These are phyloP conservation scores for Tineola bisselliella DNA, from an alignment of 2,888 invertebrate genomes.

Conservation along the genomic window DNA sequence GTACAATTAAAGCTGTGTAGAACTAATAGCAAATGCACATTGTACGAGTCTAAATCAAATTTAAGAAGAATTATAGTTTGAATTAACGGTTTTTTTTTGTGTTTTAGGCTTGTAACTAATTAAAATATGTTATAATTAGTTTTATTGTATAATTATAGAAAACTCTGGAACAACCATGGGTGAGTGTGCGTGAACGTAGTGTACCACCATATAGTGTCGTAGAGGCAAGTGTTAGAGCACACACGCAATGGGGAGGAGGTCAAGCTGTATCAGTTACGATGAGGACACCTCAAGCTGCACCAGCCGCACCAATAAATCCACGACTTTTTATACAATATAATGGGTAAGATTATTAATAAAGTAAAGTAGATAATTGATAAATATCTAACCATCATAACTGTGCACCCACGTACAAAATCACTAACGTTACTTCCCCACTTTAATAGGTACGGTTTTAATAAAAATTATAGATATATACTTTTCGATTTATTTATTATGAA, in stretches of 20 bases:
- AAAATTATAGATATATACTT: too few species aligned
- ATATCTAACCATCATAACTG: too few species aligned
- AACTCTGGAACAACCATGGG: slow-evolving; percentile 61
- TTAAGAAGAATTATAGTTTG: too few species aligned
- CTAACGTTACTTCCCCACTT: too few species aligned
- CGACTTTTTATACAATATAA: slow-evolving; percentile 61
- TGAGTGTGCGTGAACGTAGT: slow-evolving; percentile 48
- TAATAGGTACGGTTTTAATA: too few species aligned
- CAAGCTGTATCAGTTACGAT: slow-evolving; percentile 69
- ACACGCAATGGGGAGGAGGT: slow-evolving; percentile 86
- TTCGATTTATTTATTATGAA: too few species aligned
- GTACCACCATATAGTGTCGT: slow-evolving; percentile 76
- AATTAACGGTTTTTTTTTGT: too few species aligned
- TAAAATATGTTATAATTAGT: too few species aligned
- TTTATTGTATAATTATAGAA: slow-evolving; percentile 30
- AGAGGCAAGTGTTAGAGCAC: slow-evolving; percentile 79
- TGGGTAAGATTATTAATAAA: slow-evolving; percentile 26
- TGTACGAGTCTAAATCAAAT: not conserved
- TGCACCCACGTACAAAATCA: too few species aligned
- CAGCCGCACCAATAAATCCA: slow-evolving; percentile 76
- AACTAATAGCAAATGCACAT: not conserved
- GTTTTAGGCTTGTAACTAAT: too few species aligned
- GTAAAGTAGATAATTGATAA: too few species aligned
- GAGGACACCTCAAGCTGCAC: slow-evolving; percentile 83
- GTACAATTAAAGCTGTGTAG: too few species aligned